phyloP scores from a whole-genome alignment of 1,140 invertebrate species.

The Contarinia nasturtii region DNA sequence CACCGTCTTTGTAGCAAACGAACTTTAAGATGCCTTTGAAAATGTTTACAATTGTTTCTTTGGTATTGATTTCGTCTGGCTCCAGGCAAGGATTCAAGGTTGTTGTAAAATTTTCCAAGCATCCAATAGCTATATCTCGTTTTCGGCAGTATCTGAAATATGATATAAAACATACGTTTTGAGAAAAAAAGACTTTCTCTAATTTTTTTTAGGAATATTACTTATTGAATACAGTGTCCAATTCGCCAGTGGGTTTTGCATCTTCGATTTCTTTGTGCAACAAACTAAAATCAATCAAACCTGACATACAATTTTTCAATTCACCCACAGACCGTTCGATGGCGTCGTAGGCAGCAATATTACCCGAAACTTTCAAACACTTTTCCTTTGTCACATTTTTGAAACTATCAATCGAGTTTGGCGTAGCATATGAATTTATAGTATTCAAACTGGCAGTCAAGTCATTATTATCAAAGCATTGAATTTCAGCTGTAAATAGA shows the following conservation, averaged over 20 bases:
- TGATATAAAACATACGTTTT: not conserved
- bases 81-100: conserved; percentile 40
- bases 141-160: conserved; percentile 43
- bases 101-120: conserved; percentile 36
- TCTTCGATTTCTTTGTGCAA: conserved; percentile 36
- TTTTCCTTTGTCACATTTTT: conserved; percentile 21
- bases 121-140: conserved; percentile 32
- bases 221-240: conserved; percentile 39
- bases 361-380: conserved; percentile 20
- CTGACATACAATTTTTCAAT: conserved; percentile 24
- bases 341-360: conserved; percentile 11
- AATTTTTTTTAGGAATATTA: conserved; percentile 10
- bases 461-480: no score
- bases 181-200: not conserved
- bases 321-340: conserved; percentile 17
- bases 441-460: no score
- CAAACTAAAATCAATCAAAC: conserved; percentile 27
- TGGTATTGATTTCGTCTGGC: conserved; percentile 31
- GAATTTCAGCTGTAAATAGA: no score
- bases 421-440: no score
- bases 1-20: conserved; percentile 55
- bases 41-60: conserved; percentile 38
- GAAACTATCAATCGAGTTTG: conserved; percentile 15
- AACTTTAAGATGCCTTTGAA: conserved; percentile 45
- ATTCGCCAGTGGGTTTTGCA: conserved; percentile 33